phyloP scores from a whole-genome alignment of 2,888 invertebrate genomes.

The Minunthozetes semirufus region DNA sequence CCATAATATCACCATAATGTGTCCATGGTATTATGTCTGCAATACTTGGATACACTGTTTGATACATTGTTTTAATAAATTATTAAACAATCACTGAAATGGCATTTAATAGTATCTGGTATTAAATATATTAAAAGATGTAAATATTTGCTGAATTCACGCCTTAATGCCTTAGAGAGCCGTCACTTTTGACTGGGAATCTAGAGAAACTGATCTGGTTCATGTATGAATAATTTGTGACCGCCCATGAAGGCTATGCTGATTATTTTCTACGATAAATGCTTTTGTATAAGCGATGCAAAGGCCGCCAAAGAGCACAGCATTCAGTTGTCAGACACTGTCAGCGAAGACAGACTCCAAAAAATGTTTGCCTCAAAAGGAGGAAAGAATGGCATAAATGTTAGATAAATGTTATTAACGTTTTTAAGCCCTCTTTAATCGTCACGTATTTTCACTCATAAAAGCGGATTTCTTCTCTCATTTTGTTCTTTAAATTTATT shows the following conservation, averaged over 20 bases:
- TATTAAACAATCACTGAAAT: conserved; percentile 8
- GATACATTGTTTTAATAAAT: background rate
- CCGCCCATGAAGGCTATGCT: conserved; percentile 3
- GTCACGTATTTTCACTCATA: background rate
- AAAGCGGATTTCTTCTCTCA: background rate
- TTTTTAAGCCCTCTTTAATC: background rate
- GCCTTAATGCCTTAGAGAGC: conserved; percentile 9
- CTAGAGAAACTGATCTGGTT: background rate
- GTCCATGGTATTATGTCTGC: background rate
- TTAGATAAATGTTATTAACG: background rate
- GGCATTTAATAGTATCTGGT: background rate
- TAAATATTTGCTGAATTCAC: conserved; percentile 18
- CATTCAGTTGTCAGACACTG: background rate
- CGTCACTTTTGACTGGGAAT: conserved; percentile 5
- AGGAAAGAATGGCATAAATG: background rate
- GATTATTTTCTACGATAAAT: conserved; percentile 3
- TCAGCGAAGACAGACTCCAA: background rate
- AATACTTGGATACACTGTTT: background rate
- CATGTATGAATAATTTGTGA: conserved; percentile 18
- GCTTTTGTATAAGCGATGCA: background rate
- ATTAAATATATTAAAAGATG: background rate
- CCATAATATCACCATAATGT: background rate
- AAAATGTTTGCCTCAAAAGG: background rate
- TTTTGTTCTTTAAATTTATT: background rate
- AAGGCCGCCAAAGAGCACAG: conserved; percentile 9